Evolutionary conservation across 2,113 vertebrate species (phyloP).

Genomic region (Ondatra zibethicus): DNA sequence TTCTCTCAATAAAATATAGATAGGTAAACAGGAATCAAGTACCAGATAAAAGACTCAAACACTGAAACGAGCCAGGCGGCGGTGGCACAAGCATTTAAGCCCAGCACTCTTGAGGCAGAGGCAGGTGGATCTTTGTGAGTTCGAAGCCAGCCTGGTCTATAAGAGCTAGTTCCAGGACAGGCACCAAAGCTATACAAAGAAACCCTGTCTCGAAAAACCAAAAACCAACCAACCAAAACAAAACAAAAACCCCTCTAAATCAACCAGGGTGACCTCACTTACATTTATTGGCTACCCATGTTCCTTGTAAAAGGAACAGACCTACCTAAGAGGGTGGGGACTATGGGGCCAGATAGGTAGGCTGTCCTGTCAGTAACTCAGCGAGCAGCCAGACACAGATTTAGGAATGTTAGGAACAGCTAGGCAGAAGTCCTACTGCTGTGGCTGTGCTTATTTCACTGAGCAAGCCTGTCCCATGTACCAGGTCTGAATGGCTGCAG

Average conservation of each 20-base stretch:
- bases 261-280: not conserved
- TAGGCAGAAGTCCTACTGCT: not conserved
- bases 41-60: conserved; percentile 2
- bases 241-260: too few relatives aligned
- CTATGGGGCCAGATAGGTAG: not conserved
- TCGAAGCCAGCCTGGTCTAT: too few relatives aligned
- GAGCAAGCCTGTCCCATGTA: not conserved
- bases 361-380: not conserved
- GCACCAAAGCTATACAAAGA: too few relatives aligned
- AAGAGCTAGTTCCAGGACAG: too few relatives aligned
- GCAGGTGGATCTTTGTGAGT: too few relatives aligned
- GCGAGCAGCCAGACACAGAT: not conserved
- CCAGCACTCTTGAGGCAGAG: too few relatives aligned
- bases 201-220: too few relatives aligned
- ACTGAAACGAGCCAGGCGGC: not conserved
- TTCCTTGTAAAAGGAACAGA: not conserved
- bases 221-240: too few relatives aligned
- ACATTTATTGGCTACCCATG: not conserved
- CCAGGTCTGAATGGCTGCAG: not conserved
- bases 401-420: not conserved
- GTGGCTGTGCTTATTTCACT: not conserved
- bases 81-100: too few relatives aligned
- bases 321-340: not conserved
- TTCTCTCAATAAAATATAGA: not conserved
- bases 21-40: not conserved